Evolutionary conservation across 2,113 vertebrate species (phyloP).

Genomic region (Astatoreochromis straeleni): DNA sequence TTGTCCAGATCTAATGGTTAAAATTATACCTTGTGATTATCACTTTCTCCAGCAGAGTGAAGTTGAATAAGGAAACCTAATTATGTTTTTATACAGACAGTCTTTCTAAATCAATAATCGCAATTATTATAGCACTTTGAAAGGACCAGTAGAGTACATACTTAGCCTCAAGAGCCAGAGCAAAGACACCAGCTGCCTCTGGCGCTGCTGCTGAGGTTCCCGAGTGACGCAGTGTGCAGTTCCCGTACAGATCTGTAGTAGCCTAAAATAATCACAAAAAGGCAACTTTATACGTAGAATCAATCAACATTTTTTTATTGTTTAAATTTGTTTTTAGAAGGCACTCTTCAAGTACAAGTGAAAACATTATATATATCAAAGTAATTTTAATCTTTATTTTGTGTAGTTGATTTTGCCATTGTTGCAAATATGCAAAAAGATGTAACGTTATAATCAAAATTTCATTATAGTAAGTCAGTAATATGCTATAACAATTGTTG

Average conservation of each 20-base stretch:
- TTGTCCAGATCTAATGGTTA: background rate
- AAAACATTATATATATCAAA: background rate
- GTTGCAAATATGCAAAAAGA: background rate
- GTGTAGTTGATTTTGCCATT: background rate
- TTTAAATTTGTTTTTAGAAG: background rate
- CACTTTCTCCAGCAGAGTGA: background rate
- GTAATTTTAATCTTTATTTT: background rate
- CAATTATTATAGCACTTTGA: background rate
- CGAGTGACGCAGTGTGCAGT: conserved; percentile 96
- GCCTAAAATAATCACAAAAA: conserved; percentile 75
- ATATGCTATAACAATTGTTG: background rate
- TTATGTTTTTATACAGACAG: background rate
- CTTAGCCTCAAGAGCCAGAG: conserved; percentile 96
- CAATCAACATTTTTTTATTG: background rate
- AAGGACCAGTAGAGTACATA: conserved; percentile 68
- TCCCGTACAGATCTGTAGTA: conserved; percentile 96
- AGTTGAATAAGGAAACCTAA: background rate
- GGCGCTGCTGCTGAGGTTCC: conserved; percentile 97
- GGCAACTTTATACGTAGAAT: background rate
- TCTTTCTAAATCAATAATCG: background rate
- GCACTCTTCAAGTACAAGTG: background rate
- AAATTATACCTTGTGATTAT: background rate
- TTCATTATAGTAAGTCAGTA: background rate
- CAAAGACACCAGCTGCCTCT: conserved; percentile 95
- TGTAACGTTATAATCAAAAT: background rate